These are phyloP conservation scores for Tor tambroides DNA, from an alignment of 2,113 vertebrate genomes.

Conservation along the genomic window DNA sequence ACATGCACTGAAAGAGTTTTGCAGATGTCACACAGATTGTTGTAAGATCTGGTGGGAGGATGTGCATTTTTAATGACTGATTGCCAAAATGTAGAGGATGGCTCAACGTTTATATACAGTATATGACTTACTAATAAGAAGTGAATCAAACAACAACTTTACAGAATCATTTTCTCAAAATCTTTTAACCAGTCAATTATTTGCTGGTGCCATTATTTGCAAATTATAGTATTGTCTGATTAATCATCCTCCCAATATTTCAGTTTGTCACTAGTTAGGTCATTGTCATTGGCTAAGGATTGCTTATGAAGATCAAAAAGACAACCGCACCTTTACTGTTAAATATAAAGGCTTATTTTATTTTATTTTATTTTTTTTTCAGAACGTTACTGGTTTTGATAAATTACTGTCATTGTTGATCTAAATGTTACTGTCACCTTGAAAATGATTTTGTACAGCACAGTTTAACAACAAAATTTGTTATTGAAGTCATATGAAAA, in stretches of 20 bases:
- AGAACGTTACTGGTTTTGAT: conserved; percentile 14
- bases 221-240: background rate
- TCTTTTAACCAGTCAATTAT: background rate
- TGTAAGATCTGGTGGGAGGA: background rate
- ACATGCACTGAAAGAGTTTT: conserved; percentile 26
- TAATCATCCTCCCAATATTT: background rate
- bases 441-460: background rate
- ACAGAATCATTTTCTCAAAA: background rate
- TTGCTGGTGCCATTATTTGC: background rate
- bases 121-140: background rate
- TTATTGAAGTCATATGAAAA: background rate
- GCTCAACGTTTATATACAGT: background rate
- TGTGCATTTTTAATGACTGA: background rate
- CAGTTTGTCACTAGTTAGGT: background rate
- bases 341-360: background rate
- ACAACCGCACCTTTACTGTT: background rate
- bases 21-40: background rate
- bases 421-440: background rate
- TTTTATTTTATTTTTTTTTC: background rate
- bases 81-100: background rate
- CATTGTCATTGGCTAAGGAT: background rate
- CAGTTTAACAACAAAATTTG: too few species aligned
- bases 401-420: background rate
- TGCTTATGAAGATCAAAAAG: background rate
- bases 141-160: background rate